Conservation (phyloP, 1,140 invertebrate genomes). For the Habropoda laboriosa region DNA sequence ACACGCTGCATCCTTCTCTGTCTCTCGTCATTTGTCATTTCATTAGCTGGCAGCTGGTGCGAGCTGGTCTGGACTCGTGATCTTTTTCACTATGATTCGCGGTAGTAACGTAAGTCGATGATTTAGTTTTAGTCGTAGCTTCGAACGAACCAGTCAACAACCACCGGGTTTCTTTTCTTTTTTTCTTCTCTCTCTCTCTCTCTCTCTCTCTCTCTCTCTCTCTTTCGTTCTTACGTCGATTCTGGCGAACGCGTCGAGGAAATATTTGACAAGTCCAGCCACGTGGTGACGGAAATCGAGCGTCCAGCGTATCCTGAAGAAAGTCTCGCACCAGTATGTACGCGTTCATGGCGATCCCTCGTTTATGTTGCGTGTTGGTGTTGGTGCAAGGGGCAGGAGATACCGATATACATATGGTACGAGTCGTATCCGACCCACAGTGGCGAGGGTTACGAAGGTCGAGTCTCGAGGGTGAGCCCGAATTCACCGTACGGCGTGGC, state of each 20-base stretch:
- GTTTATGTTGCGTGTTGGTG: slow-evolving; percentile 80
- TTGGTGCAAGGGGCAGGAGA: slow-evolving; percentile 91
- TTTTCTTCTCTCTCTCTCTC: too few relatives aligned
- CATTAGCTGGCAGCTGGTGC: slow-evolving; percentile 54
- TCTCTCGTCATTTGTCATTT: slow-evolving; percentile 66
- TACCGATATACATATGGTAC: slow-evolving; percentile 98
- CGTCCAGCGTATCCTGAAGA: neutral
- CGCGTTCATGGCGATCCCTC: slow-evolving; percentile 62
- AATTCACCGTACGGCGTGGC: slow-evolving; percentile 94
- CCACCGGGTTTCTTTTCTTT: too few relatives aligned
- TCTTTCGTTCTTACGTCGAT: too few relatives aligned
- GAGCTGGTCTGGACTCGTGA: too few relatives aligned
- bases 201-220: too few relatives aligned
- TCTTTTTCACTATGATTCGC: too few relatives aligned
- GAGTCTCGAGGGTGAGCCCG: slow-evolving; percentile 92
- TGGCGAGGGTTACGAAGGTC: slow-evolving; percentile 94
- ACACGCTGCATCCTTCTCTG: slow-evolving; percentile 66
- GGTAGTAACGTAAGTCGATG: too few relatives aligned
- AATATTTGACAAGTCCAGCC: too few relatives aligned
- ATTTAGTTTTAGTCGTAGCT: too few relatives aligned
- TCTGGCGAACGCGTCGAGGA: too few relatives aligned
- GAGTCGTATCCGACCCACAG: slow-evolving; percentile 97
- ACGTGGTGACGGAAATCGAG: neutral
- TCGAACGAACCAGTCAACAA: too few relatives aligned
- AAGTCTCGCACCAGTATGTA: slow-evolving; percentile 57